Evolutionary conservation across 2,797 vertebrate species (phyloP).

Genomic region (Dryobates pubescens): DNA sequence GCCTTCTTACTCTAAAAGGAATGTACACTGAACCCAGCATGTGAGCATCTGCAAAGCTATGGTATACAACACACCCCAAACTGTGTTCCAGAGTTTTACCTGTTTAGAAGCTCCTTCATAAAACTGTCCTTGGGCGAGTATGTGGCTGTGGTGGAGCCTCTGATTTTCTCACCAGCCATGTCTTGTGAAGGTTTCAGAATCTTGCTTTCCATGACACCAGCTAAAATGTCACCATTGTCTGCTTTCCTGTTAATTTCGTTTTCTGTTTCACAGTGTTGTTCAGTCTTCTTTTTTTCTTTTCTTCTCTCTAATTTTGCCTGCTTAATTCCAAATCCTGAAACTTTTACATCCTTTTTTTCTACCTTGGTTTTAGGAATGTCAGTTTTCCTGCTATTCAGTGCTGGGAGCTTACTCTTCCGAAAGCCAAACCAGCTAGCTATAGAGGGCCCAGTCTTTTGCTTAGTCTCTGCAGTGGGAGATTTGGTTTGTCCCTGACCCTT

Average conservation of each 20-base stretch:
- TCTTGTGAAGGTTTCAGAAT: constrained; percentile 42
- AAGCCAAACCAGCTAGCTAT: constrained; percentile 94
- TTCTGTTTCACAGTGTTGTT: constrained; percentile 77
- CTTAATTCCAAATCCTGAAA: constrained; percentile 84
- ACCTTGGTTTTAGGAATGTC: constrained; percentile 85
- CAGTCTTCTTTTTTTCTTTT: constrained; percentile 88
- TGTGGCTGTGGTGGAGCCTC: constrained; percentile 49
- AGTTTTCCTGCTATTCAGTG: constrained; percentile 84
- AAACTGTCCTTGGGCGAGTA: constrained; percentile 85
- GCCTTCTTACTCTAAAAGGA: neutral
- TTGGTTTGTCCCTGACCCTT: constrained; percentile 89
- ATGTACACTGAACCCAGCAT: neutral
- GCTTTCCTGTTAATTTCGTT: constrained; percentile 75
- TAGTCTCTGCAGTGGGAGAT: constrained; percentile 78
- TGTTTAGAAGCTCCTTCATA: constrained; percentile 89
- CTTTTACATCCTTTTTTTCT: constrained; percentile 89
- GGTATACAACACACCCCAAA: neutral
- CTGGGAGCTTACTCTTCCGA: constrained; percentile 88
- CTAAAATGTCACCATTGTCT: constrained; percentile 65
- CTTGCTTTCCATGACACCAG: constrained; percentile 28
- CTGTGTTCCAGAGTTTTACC: constrained; percentile 71
- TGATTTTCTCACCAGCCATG: constrained; percentile 33
- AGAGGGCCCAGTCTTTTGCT: constrained; percentile 86
- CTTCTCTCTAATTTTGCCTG: constrained; percentile 86
- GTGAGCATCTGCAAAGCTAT: neutral